Conservation (phyloP, 2,113 vertebrate genomes). For the Zosterops hypoxanthus region DNA sequence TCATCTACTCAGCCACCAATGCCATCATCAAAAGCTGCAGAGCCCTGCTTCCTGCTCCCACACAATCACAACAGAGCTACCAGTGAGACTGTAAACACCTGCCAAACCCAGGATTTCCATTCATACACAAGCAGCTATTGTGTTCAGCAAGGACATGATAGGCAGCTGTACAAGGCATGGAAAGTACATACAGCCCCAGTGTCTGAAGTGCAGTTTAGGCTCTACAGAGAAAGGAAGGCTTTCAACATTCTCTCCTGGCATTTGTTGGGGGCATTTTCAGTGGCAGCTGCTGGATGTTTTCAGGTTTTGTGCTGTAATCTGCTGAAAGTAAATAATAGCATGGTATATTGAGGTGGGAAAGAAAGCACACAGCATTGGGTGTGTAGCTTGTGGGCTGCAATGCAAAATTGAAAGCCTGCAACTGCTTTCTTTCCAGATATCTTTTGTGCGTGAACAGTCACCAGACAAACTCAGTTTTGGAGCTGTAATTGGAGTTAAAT, state of each 20-base stretch:
- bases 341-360: not conserved
- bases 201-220: not conserved
- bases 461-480: not conserved
- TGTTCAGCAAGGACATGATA: not conserved
- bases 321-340: not conserved
- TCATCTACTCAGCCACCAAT: not conserved
- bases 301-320: not conserved
- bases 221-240: not conserved
- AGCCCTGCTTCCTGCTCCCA: not conserved
- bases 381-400: not conserved
- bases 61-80: not conserved
- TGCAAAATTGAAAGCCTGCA: not conserved
- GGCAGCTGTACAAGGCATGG: not conserved
- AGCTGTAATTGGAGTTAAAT: not conserved
- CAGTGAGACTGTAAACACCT: not conserved
- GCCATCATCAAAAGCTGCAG: not conserved
- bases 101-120: not conserved
- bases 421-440: not conserved
- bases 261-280: rapidly evolving
- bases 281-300: not conserved
- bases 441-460: not conserved
- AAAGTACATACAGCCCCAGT: not conserved
- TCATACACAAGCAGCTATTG: not conserved
- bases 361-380: not conserved
- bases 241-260: not conserved